Conservation (phyloP, 2,797 vertebrate genomes). For the Scleropages formosus region DNA sequence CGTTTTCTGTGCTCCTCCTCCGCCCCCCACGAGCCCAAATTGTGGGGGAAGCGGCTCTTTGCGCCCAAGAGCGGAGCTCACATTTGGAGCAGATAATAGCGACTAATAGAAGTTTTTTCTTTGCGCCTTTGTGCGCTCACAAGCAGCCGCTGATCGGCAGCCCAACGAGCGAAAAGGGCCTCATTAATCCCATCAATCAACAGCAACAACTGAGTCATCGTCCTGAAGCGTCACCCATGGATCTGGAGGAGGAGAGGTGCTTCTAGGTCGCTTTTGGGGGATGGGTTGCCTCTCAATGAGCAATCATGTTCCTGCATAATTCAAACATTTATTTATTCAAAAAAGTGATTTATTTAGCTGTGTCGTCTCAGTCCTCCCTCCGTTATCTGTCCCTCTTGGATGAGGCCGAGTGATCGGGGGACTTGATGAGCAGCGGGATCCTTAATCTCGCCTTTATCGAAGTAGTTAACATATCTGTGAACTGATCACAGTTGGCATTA, state of each 20-base stretch:
- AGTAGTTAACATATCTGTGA: slow-evolving; percentile 50
- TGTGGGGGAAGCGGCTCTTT: slow-evolving; percentile 50
- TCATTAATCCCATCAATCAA: slow-evolving; percentile 58
- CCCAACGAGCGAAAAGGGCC: slow-evolving; percentile 42
- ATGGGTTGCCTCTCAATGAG: slow-evolving; percentile 41
- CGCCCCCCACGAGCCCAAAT: slow-evolving; percentile 37
- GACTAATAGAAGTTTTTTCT: slow-evolving; percentile 55
- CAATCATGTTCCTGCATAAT: slow-evolving; percentile 43
- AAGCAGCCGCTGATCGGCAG: slow-evolving; percentile 53
- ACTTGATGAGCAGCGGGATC: slow-evolving; percentile 41
- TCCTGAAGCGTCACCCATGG: too few relatives aligned
- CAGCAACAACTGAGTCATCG: slow-evolving; percentile 50
- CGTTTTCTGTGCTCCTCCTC: slow-evolving; percentile 43
- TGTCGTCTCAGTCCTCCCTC: not conserved
- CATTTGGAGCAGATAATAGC: slow-evolving; percentile 51
- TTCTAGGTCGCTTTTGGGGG: slow-evolving; percentile 37
- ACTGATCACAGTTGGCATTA: slow-evolving; percentile 42
- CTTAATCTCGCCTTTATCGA: slow-evolving; percentile 46
- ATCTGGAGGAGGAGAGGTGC: slow-evolving; percentile 37
- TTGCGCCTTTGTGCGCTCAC: slow-evolving; percentile 53
- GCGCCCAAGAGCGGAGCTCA: slow-evolving; percentile 40
- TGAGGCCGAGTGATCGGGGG: slow-evolving; percentile 36
- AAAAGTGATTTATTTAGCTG: too few relatives aligned
- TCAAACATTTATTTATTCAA: slow-evolving; percentile 14
- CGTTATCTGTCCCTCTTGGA: slow-evolving; percentile 15